These are phyloP conservation scores for Falco cherrug DNA, from an alignment of 2,797 vertebrate genomes.

Conservation along the genomic window DNA sequence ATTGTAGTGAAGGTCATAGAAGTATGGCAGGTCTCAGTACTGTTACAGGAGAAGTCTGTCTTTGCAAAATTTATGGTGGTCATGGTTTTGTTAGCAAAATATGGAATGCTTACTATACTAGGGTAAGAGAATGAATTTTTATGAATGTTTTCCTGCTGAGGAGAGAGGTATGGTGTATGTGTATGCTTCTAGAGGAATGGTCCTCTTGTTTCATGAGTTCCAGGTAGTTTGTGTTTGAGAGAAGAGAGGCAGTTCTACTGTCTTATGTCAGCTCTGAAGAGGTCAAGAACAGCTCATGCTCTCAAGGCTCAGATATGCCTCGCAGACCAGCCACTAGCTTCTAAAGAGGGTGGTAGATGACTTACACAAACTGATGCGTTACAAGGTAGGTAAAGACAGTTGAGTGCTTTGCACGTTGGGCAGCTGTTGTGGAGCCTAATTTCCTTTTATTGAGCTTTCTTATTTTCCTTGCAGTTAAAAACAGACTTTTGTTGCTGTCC, in stretches of 20 bases:
- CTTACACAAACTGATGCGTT: not conserved
- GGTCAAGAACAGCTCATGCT: rapidly evolving
- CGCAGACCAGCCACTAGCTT: not conserved
- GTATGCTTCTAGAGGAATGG: not conserved
- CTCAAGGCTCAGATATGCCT: not conserved
- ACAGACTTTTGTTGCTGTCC: not conserved
- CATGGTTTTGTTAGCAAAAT: not conserved
- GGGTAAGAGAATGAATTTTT: not conserved
- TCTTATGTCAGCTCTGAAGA: not conserved
- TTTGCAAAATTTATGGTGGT: not conserved
- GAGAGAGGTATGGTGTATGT: not conserved
- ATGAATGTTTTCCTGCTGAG: not conserved
- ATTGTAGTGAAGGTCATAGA: not conserved
- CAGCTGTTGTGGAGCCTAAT: not conserved
- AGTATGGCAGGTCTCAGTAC: not conserved
- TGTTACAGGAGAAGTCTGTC: not conserved
- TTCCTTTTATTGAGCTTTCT: not conserved
- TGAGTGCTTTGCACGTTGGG: not conserved
- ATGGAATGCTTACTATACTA: not conserved
- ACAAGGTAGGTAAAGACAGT: not conserved
- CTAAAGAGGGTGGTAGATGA: not conserved
- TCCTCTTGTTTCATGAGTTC: not conserved
- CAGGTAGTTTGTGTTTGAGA: not conserved
- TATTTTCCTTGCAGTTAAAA: not conserved
- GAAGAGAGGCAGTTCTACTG: not conserved